A percentile compares a stretch with the other conserved stretches of the same genome.
Conservation (phyloP, 53 echinoderm and acorn worm species). For the Patiria pectinifera region DNA sequence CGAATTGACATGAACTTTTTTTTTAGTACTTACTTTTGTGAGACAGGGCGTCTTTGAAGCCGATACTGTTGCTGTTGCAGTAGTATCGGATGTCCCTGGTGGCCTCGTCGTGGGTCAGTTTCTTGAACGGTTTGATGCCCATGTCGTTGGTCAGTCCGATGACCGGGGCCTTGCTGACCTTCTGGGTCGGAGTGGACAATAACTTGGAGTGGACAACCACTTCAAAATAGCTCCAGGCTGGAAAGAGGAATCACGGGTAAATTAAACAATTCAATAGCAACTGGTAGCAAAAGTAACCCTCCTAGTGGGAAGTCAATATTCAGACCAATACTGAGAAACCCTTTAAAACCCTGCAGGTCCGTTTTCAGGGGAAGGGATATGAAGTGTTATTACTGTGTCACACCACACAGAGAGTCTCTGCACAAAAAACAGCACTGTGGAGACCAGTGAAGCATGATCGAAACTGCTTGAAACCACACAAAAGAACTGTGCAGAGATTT, state of each 20-base stretch:
- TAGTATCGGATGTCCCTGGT: slow-evolving; percentile 78
- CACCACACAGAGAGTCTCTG: too few relatives aligned
- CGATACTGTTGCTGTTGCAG: slow-evolving; percentile 83
- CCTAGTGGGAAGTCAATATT: too few relatives aligned
- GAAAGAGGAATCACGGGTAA: neutral
- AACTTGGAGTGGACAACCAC: slow-evolving; percentile 69
- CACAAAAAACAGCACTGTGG: too few relatives aligned
- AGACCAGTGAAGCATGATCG: too few relatives aligned
- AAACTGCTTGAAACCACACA: too few relatives aligned
- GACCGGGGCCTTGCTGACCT: slow-evolving; percentile 71
- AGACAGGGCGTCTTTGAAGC: slow-evolving; percentile 70
- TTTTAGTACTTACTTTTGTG: slow-evolving; percentile 71
- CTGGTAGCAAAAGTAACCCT: too few relatives aligned
- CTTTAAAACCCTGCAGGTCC: too few relatives aligned
- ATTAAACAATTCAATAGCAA: neutral
- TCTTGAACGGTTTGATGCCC: slow-evolving; percentile 65
- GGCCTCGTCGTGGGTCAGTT: slow-evolving; percentile 50
- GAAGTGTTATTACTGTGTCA: too few relatives aligned
- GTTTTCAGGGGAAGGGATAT: too few relatives aligned
- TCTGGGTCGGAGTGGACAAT: slow-evolving; percentile 40
- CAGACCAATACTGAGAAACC: too few relatives aligned
- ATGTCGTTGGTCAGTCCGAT: slow-evolving; percentile 81
- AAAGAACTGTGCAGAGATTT: too few relatives aligned
- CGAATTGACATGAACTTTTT: too few relatives aligned
- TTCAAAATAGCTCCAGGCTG: slow-evolving; percentile 92